Base-by-base conservation (phyloP, 2,113 vertebrate genomes). In the Marmota flaviventris region DNA sequence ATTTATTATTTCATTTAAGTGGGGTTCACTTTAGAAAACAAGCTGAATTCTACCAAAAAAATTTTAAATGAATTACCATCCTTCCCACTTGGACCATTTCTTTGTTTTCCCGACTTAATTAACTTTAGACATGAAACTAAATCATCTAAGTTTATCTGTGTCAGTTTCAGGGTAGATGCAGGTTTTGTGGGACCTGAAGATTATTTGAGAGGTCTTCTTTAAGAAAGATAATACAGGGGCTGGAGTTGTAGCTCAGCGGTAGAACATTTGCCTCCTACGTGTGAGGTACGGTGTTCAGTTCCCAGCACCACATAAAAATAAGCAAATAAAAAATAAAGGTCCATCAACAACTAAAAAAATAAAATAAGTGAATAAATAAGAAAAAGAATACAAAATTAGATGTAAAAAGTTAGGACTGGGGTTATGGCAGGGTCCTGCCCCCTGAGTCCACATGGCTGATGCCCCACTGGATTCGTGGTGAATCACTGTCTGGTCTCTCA, bases 1-100 rank as follows among this genome's bases (percentile, higher is more conserved):
- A 88, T 69, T 93, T 97, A 90, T 98, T 88, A 84, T 92, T 95
- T 94, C 82, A 93, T 67, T 53, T 92, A 96, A 95, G 94, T 85
- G 81, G 77, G 12, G 48, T 79, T 88, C 45, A 45, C 76, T 85
- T 96, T 76, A 93, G 81, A 93, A 97, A 97, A 97, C 58, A 92
- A 94, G 65, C n/a, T 18, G n/a, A 93, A 78, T 95, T 92, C 37
- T 72, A 82, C 42, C 93, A 85, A 73, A 92, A 51, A 58, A 94
- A 45, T 1, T 45, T 93, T 85, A 92, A 92, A 79, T 37, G 94
- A 94, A 88, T 34, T 14, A 32, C 65, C 63, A 1, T 67, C 25
- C 25, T 34, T 67, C 14, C 56, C 56, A 58, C 56, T 58, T 58
- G 22, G 34, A 91, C n/a, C 51, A 32, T 48, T 37, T 93, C 39